A percentile compares a stretch with the other conserved stretches of the same genome.
These are phyloP conservation scores for Spialia ferax DNA, from an alignment of 2,888 invertebrate species.

Conservation along the genomic window DNA sequence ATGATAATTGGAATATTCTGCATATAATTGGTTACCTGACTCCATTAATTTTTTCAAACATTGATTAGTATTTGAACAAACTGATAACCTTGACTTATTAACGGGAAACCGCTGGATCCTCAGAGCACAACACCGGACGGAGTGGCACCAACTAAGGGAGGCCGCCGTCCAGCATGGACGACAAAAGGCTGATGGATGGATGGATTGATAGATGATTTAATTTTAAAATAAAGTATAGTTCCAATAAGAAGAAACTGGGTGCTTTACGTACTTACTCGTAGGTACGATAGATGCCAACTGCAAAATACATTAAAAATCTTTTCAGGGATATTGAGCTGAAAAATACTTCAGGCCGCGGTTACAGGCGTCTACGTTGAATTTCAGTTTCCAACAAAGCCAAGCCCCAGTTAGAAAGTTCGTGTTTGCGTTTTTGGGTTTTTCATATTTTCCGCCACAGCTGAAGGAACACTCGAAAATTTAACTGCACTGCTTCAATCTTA, in stretches of 20 bases:
- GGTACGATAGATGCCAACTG: not conserved
- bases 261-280: too few species aligned
- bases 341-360: conserved; percentile 16
- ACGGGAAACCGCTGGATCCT: too few species aligned
- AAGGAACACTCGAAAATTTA: conserved; percentile 17
- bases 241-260: not conserved
- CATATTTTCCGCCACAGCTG: conserved; percentile 15
- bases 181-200: too few species aligned
- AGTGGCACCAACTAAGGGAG: too few species aligned
- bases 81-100: too few species aligned
- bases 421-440: conserved; percentile 25
- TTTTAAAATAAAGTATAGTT: not conserved
- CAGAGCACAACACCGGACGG: too few species aligned
- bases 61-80: too few species aligned
- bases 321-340: conserved; percentile 15
- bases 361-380: conserved; percentile 8
- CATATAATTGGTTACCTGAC: too few species aligned
- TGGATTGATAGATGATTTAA: too few species aligned
- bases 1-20: too few species aligned
- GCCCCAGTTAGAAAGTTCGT: conserved; percentile 29
- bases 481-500: conserved; percentile 10
- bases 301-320: conserved; percentile 3
- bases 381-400: conserved; percentile 10
- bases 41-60: too few species aligned
- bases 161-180: too few species aligned